A percentile compares a stretch with the other conserved stretches of the same genome.
phyloP scores from a whole-genome alignment of 2,888 invertebrate species.

The Rhaphigaster nebulosa region DNA sequence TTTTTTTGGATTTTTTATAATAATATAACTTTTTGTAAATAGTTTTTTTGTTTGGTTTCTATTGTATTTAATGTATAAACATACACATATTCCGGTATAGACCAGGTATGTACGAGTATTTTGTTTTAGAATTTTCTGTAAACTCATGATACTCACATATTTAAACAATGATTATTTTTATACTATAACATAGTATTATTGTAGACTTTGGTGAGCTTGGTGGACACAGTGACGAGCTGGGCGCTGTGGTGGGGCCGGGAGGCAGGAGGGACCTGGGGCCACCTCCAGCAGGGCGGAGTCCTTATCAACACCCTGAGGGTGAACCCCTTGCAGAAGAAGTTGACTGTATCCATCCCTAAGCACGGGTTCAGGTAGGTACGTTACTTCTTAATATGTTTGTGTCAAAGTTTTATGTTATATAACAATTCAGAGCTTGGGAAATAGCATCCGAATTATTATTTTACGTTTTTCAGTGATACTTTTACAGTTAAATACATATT shows the following conservation, averaged over 20 bases:
- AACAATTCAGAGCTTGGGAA: neutral
- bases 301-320: slow-evolving; percentile 64
- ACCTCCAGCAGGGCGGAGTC: slow-evolving; percentile 63
- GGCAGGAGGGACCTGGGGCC: slow-evolving; percentile 63
- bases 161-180: too few species aligned
- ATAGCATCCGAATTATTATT: too few species aligned
- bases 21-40: too few species aligned
- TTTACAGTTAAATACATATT: too few species aligned
- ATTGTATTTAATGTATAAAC: too few species aligned
- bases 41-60: too few species aligned
- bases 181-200: neutral
- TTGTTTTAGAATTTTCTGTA: too few species aligned
- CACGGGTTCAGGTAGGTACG: slow-evolving; percentile 64
- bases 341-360: slow-evolving; percentile 62
- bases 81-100: too few species aligned
- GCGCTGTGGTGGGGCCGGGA: slow-evolving; percentile 62
- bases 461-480: too few species aligned
- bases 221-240: slow-evolving; percentile 63
- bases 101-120: too few species aligned
- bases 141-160: too few species aligned
- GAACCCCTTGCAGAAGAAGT: slow-evolving; percentile 62
- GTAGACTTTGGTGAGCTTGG: slow-evolving; percentile 63
- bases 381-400: slow-evolving; percentile 36
- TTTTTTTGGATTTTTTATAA: too few species aligned
- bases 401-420: neutral